Conservation (phyloP, 2,113 vertebrate genomes). For the Pygoscelis antarcticus region DNA sequence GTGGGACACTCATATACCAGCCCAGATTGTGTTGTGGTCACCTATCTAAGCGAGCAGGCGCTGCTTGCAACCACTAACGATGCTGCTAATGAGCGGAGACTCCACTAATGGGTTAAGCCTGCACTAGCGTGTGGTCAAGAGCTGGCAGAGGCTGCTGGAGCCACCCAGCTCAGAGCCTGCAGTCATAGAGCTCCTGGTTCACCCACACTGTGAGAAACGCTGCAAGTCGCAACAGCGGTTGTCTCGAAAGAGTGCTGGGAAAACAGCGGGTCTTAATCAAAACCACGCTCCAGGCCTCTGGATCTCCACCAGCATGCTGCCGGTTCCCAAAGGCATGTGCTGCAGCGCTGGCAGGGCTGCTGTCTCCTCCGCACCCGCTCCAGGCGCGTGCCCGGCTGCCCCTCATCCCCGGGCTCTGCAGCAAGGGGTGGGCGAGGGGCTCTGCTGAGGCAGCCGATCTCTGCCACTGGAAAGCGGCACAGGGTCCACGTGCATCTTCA, state of each 20-base stretch:
- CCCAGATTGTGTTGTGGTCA: not conserved
- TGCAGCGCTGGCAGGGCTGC: not conserved
- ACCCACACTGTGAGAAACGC: not conserved
- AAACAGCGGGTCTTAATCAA: not conserved
- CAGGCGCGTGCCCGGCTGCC: fast-evolving
- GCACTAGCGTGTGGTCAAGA: not conserved
- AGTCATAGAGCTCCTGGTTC: not conserved
- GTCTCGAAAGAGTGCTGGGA: not conserved
- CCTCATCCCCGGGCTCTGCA: fast-evolving
- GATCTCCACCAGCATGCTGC: not conserved
- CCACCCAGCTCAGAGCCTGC: not conserved
- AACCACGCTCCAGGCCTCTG: not conserved
- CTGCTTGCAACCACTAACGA: not conserved
- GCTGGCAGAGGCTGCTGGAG: not conserved
- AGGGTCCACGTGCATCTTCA: fast-evolving
- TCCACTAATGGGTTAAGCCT: not conserved
- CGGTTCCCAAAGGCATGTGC: not conserved
- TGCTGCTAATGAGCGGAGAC: not conserved
- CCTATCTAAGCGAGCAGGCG: not conserved
- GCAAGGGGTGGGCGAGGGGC: too few species aligned
- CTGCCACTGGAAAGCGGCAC: not conserved
- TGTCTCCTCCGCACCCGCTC: fast-evolving
- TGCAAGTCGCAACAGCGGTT: not conserved
- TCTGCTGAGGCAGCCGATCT: not conserved
- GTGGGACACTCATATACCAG: not conserved